Conservation (phyloP, 2,113 vertebrate species). For the Arothron firmamentum region DNA sequence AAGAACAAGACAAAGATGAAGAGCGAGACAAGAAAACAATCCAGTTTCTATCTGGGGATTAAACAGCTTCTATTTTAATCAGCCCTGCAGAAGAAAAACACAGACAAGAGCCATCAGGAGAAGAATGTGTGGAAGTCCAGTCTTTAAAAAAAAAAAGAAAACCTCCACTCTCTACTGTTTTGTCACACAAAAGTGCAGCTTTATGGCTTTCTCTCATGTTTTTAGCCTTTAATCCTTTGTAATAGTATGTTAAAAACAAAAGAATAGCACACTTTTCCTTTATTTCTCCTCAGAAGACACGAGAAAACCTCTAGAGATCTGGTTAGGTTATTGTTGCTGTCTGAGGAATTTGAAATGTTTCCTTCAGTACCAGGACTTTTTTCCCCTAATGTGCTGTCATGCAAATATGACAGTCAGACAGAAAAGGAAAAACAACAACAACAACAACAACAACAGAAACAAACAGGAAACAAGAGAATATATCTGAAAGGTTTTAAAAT, state of each 20-base stretch:
- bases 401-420: too few species aligned
- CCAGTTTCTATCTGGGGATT: conserved; percentile 9
- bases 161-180: conserved; percentile 17
- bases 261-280: conserved; percentile 11
- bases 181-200: conserved; percentile 45
- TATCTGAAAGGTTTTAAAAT: too few species aligned
- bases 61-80: conserved; percentile 13
- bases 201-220: conserved; percentile 33
- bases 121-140: conserved; percentile 33
- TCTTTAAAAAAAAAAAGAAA: conserved; percentile 22
- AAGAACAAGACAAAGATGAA: conserved; percentile 18
- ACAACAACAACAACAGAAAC: too few species aligned
- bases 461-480: too few species aligned
- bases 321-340: too few species aligned
- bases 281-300: conserved; percentile 26
- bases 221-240: conserved; percentile 53
- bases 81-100: conserved; percentile 29
- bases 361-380: too few species aligned
- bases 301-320: not conserved
- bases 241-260: conserved; percentile 44
- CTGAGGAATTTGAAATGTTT: too few species aligned
- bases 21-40: conserved; percentile 16
- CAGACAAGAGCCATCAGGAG: conserved; percentile 1
- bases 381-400: too few species aligned
- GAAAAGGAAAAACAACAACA: too few species aligned